Evolutionary conservation across 2,113 vertebrate genomes (phyloP).

Genomic region (Maccullochella peelii): DNA sequence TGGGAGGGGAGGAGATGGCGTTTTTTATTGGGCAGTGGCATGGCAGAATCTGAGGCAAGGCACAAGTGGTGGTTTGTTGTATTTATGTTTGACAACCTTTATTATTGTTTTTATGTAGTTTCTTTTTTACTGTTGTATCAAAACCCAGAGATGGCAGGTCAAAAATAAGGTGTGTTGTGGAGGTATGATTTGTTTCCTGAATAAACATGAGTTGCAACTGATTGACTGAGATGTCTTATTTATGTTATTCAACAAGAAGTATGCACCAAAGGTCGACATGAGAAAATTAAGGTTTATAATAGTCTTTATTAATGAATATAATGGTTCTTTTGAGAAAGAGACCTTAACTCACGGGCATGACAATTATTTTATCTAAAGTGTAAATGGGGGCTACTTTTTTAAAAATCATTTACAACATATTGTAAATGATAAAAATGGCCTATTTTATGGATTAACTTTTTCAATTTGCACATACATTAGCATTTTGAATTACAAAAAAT

Average conservation of each 20-base stretch:
- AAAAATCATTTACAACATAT: no score
- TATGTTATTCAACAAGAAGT: neutral
- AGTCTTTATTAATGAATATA: neutral
- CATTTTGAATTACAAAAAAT: neutral
- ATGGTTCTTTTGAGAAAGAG: neutral
- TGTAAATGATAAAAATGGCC: neutral
- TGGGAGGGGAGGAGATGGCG: slow-evolving; percentile 1
- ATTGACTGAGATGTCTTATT: slow-evolving; percentile 27
- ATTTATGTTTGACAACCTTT: slow-evolving; percentile 84
- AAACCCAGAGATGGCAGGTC: slow-evolving; percentile 80
- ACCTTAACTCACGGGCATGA: neutral
- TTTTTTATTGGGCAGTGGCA: slow-evolving; percentile 55
- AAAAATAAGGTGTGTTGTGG: slow-evolving; percentile 78
- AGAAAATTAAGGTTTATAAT: neutral
- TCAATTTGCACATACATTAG: neutral
- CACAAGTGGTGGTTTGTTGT: slow-evolving; percentile 73
- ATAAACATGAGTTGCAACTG: slow-evolving; percentile 85
- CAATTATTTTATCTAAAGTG: neutral
- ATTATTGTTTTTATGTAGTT: slow-evolving; percentile 73
- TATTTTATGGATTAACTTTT: neutral
- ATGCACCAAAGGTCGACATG: neutral
- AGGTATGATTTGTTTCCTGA: slow-evolving; percentile 83
- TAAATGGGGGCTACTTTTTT: neutral
- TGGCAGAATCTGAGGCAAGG: slow-evolving; percentile 43
- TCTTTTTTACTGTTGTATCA: slow-evolving; percentile 82